Percentiles rank a stretch among this genome's conserved stretches.
Conservation (phyloP, 2,797 vertebrate species). For the Enteromius fasciolatus region DNA sequence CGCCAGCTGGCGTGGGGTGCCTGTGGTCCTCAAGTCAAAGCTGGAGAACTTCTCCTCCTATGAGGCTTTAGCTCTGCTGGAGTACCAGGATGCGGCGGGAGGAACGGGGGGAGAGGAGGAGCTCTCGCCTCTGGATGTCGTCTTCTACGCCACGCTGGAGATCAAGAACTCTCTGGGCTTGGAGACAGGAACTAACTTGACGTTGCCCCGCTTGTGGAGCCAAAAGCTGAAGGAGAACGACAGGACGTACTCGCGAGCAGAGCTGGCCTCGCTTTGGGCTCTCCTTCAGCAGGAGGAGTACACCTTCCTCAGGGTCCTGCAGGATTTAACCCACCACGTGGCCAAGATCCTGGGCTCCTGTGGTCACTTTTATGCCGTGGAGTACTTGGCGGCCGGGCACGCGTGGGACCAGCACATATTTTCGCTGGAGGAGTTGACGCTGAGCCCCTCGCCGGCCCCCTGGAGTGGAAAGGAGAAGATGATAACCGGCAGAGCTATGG, state of each 20-base stretch:
- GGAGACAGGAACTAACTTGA: constrained; percentile 70
- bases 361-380: constrained; percentile 94
- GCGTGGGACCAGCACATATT: constrained; percentile 90
- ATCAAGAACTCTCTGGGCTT: constrained; percentile 89
- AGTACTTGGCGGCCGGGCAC: constrained; percentile 89
- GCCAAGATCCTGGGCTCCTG: constrained; percentile 91
- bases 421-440: constrained; percentile 77
- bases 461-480: constrained; percentile 37
- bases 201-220: constrained; percentile 81
- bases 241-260: constrained; percentile 79
- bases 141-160: constrained; percentile 87
- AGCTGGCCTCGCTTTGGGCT: constrained; percentile 91
- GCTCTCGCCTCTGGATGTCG: constrained; percentile 84
- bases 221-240: constrained; percentile 70
- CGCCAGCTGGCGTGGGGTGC: constrained; percentile 86
- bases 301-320: constrained; percentile 88
- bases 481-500: constrained; percentile 72
- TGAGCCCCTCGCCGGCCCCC: constrained; percentile 20
- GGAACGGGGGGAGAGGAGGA: constrained; percentile 65
- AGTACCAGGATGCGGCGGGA: constrained; percentile 75
- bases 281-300: constrained; percentile 96
- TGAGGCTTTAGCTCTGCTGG: constrained; percentile 79
- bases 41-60: constrained; percentile 92
- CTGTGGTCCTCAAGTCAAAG: constrained; percentile 91
- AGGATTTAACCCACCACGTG: constrained; percentile 88